phyloP scores from a whole-genome alignment of 2,888 invertebrate species.

The Nezara viridula region DNA sequence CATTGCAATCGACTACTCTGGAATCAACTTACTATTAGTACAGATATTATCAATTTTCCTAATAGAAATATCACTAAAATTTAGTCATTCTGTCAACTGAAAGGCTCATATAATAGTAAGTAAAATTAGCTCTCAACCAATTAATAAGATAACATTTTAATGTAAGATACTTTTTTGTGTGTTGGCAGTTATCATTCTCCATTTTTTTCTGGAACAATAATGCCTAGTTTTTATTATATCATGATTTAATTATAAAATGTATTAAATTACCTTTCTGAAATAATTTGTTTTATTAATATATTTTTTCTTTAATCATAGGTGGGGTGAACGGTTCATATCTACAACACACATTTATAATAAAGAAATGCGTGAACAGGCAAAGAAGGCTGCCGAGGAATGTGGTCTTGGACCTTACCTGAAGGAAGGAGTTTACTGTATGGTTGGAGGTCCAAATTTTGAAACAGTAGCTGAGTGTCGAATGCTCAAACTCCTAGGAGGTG shows the following conservation, averaged over 20 bases:
- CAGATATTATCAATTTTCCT: too few relatives aligned
- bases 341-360: slow-evolving; percentile 91
- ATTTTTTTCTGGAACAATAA: too few relatives aligned
- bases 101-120: too few relatives aligned
- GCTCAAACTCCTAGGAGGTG: slow-evolving; percentile 86
- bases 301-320: slow-evolving; percentile 71
- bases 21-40: too few relatives aligned
- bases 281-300: not conserved
- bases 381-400: slow-evolving; percentile 79
- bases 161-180: not conserved
- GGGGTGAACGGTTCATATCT: slow-evolving; percentile 94
- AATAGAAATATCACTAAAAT: too few relatives aligned
- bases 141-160: not conserved
- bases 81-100: too few relatives aligned
- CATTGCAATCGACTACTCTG: too few relatives aligned
- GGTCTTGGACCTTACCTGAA: slow-evolving; percentile 81
- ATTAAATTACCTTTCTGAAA: not conserved
- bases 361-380: slow-evolving; percentile 79
- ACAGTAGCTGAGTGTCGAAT: slow-evolving; percentile 93
- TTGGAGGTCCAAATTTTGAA: slow-evolving; percentile 96
- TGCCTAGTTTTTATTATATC: too few relatives aligned
- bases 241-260: not conserved
- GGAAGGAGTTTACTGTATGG: slow-evolving; percentile 94
- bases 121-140: too few relatives aligned
- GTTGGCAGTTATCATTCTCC: too few relatives aligned